Evolutionary conservation across 2,797 vertebrate genomes (phyloP).

Genomic region (Saxicola maurus): DNA sequence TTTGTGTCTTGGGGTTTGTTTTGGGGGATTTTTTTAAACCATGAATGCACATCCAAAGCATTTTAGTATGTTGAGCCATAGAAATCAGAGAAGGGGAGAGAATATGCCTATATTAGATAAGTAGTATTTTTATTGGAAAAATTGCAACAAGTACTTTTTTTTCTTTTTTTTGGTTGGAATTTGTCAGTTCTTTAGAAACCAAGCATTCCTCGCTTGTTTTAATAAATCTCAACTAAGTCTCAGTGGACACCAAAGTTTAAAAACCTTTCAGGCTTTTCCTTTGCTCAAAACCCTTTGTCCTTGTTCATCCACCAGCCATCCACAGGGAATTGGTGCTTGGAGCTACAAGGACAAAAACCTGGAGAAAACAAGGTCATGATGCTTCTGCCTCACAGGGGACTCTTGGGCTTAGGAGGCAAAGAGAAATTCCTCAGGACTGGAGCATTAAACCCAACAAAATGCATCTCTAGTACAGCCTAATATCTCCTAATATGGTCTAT

Average conservation of each 20-base stretch:
- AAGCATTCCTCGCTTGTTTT: neutral
- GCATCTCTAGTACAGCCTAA: neutral
- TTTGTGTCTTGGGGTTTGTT: neutral
- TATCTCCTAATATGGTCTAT: conserved; percentile 2
- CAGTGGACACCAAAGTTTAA: neutral
- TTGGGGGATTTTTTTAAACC: neutral
- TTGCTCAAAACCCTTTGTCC: neutral
- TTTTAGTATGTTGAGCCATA: neutral
- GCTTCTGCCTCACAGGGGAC: neutral
- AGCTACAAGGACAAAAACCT: neutral
- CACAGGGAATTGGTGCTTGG: neutral
- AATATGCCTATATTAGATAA: neutral
- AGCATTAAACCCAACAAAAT: neutral
- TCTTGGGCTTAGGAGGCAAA: neutral
- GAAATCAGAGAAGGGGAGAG: neutral
- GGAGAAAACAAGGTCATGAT: neutral
- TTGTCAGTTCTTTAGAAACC: neutral
- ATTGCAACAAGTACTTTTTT: neutral
- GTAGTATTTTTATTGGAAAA: neutral
- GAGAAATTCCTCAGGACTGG: neutral
- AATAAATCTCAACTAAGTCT: neutral
- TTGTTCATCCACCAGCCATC: neutral
- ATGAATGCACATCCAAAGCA: neutral
- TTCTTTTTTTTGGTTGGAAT: neutral
- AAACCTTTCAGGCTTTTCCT: neutral